These are phyloP conservation scores for Leptopilina myrica DNA, from an alignment of 2,888 invertebrate genomes.

Conservation along the genomic window DNA sequence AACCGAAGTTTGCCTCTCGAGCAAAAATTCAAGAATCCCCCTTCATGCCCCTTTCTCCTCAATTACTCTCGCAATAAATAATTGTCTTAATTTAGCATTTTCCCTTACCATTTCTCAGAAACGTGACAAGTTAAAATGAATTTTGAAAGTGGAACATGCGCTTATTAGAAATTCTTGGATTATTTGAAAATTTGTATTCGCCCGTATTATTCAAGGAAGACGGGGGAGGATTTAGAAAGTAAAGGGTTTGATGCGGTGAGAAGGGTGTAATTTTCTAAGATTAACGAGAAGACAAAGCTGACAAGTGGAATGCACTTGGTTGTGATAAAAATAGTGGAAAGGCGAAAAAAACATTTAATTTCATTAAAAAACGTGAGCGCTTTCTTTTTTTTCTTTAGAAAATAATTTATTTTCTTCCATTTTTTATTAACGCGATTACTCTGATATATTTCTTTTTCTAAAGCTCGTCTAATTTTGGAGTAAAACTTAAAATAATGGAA, in stretches of 20 bases:
- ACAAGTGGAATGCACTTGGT: background rate
- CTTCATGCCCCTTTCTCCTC: no score
- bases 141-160: conserved; percentile 59
- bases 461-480: no score
- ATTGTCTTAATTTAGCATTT: no score
- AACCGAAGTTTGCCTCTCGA: no score
- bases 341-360: conserved; percentile 46
- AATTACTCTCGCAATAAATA: no score
- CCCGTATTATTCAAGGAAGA: conserved; percentile 46
- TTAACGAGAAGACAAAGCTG: conserved; percentile 41
- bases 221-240: conserved; percentile 46
- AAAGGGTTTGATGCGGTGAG: background rate
- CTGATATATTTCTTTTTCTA: no score
- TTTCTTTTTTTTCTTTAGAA: no score
- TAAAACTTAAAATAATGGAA: no score
- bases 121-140: background rate
- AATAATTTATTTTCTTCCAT: no score
- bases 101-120: no score
- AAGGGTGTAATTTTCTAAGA: background rate
- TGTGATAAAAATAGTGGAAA: conserved; percentile 39
- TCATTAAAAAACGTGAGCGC: conserved; percentile 30
- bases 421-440: no score
- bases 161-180: conserved; percentile 69
- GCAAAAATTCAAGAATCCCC: no score
- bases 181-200: conserved; percentile 57